Percentiles rank a stretch among this genome's conserved stretches.
Evolutionary conservation across 2,797 vertebrate species (phyloP).

Genomic region (Astyanax mexicanus): DNA sequence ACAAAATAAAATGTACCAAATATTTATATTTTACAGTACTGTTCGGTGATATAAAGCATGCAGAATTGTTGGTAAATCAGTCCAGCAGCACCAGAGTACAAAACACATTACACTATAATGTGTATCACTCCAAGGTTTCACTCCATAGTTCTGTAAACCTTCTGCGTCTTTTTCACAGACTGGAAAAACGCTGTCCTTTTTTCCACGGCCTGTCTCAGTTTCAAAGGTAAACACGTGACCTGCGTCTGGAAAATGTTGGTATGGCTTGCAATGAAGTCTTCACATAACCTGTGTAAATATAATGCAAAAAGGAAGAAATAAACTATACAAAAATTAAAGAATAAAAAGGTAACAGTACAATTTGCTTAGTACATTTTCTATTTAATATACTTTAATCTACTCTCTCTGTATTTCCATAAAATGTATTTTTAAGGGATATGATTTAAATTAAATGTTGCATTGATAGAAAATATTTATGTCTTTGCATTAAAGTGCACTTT

Average conservation of each 20-base stretch:
- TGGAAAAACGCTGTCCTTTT: slow-evolving; percentile 90
- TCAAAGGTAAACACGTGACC: slow-evolving; percentile 83
- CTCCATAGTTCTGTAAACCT: slow-evolving; percentile 23
- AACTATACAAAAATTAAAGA: background rate
- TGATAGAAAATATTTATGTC: too few species aligned
- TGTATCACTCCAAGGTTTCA: background rate
- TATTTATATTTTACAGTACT: background rate
- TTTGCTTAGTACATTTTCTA: background rate
- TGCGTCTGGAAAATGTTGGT: slow-evolving; percentile 77
- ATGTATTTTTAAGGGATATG: too few species aligned
- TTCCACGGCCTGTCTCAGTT: slow-evolving; percentile 82
- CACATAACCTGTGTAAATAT: slow-evolving; percentile 81
- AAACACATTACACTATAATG: background rate
- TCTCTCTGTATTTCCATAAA: too few species aligned
- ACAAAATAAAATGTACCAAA: background rate
- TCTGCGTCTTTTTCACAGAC: slow-evolving; percentile 69
- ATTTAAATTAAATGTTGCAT: too few species aligned
- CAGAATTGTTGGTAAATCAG: background rate
- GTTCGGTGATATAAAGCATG: background rate
- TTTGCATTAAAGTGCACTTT: too few species aligned
- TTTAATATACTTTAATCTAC: too few species aligned
- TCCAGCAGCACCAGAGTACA: background rate
- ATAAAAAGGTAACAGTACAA: background rate
- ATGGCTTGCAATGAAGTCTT: slow-evolving; percentile 90
- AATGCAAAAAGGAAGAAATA: background rate